A percentile compares a stretch with the other conserved stretches of the same genome.
These are phyloP conservation scores for Drosophila funebris DNA, from an alignment of 1,140 invertebrate species.

Conservation along the genomic window DNA sequence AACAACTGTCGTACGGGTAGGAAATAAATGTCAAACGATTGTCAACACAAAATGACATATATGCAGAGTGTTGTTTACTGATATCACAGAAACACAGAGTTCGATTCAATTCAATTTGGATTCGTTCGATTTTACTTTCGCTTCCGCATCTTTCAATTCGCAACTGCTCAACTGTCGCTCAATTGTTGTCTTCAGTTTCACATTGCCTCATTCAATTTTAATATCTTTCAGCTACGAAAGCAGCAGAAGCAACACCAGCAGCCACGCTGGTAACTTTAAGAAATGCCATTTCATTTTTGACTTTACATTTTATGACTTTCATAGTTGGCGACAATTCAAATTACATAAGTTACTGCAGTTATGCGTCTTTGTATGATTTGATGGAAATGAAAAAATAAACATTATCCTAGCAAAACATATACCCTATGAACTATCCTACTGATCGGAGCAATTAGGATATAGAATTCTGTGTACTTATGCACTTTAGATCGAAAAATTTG, in stretches of 20 bases:
- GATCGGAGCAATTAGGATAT: too few relatives aligned
- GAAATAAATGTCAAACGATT: conserved; percentile 58
- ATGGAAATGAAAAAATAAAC: too few relatives aligned
- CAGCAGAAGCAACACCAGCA: not conserved
- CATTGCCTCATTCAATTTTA: conserved; percentile 37
- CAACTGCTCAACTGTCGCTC: conserved; percentile 24
- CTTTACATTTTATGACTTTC: conserved; percentile 41
- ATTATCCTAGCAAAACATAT: too few relatives aligned
- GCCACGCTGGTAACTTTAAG: conserved; percentile 9
- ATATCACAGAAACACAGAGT: conserved; percentile 2
- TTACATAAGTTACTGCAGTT: conserved; percentile 27
- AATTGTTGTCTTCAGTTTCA: conserved; percentile 45
- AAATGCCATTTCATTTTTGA: conserved; percentile 30
- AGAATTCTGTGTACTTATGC: too few relatives aligned
- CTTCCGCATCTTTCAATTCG: conserved; percentile 42
- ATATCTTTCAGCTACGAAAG: conserved; percentile 23
- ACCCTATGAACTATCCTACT: too few relatives aligned
- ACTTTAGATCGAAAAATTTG: too few relatives aligned
- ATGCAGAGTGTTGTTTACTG: conserved; percentile 35
- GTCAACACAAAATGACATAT: conserved; percentile 52
- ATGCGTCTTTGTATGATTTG: not conserved
- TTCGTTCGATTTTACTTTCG: conserved; percentile 2
- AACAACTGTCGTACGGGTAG: conserved; percentile 33
- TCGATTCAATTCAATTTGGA: conserved; percentile 5
- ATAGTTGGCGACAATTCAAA: conserved; percentile 33